A percentile compares a stretch with the other conserved stretches of the same genome.
Evolutionary conservation across 2,888 invertebrate genomes (phyloP).

Genomic region (Lysandra bellargus): DNA sequence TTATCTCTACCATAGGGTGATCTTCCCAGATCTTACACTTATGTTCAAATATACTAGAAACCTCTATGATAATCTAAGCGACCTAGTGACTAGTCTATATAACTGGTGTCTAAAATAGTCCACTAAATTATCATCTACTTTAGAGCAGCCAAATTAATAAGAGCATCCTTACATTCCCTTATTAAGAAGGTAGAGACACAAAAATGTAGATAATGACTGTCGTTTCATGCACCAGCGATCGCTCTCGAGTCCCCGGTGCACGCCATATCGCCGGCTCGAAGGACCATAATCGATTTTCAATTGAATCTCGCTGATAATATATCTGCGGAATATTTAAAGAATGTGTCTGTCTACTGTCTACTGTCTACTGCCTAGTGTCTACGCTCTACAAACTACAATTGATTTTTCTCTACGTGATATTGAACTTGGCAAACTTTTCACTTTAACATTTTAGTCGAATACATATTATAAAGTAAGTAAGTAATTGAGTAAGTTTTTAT

Average conservation of each 20-base stretch:
- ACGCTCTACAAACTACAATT: background rate
- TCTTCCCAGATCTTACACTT: no score
- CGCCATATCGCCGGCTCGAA: background rate
- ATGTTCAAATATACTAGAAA: no score
- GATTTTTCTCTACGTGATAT: background rate
- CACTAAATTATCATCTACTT: background rate
- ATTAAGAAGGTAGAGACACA: background rate
- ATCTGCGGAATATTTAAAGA: background rate
- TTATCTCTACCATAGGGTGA: no score
- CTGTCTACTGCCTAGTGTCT: background rate
- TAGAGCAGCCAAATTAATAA: background rate
- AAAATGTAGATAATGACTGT: background rate
- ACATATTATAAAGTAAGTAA: no score
- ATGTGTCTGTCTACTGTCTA: background rate
- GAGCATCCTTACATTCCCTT: background rate
- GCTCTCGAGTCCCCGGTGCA: background rate
- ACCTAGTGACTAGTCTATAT: no score
- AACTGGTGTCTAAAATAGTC: no score
- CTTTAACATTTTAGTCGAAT: background rate
- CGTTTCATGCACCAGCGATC: background rate
- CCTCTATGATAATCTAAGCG: no score
- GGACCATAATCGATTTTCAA: slow-evolving; percentile 2
- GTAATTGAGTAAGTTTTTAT: no score
- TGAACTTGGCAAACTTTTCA: background rate
- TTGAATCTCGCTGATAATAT: background rate